Percentiles rank a stretch among this genome's conserved stretches.
Evolutionary conservation across 2,113 vertebrate species (phyloP).

Genomic region (Aythya baeri): DNA sequence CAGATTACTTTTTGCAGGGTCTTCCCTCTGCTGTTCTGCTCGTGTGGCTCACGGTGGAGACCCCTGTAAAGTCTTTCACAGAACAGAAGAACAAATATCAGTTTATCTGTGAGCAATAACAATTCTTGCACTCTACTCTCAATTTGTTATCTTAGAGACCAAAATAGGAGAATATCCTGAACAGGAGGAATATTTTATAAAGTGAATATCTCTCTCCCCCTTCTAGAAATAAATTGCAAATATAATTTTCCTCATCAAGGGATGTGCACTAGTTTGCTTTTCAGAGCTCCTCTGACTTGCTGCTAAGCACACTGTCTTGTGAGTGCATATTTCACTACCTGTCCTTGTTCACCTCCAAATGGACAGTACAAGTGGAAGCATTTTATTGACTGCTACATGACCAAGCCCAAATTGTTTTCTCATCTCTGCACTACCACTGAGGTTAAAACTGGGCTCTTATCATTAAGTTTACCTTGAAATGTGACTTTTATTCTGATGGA

Average conservation of each 20-base stretch:
- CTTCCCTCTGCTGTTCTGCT: neutral
- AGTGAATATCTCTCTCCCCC: neutral
- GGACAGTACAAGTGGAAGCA: neutral
- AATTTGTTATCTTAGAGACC: neutral
- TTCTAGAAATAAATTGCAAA: neutral
- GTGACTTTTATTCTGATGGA: neutral
- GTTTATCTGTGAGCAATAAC: neutral
- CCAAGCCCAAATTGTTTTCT: neutral
- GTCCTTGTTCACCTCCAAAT: neutral
- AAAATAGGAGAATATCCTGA: neutral
- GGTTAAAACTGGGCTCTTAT: neutral
- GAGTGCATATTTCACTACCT: neutral
- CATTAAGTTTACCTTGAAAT: constrained; percentile 9
- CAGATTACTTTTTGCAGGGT: neutral
- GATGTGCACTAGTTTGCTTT: neutral
- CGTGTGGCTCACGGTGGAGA: fast-evolving
- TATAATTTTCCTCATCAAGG: neutral
- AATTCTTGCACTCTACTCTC: neutral
- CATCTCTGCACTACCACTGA: neutral
- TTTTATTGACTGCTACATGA: neutral
- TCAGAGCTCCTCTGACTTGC: neutral
- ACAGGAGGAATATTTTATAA: neutral
- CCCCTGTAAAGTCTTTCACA: neutral
- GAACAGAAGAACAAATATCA: neutral
- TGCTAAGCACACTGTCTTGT: neutral